Evolutionary conservation across 2,888 invertebrate species (phyloP).

Genomic region (Habroteleia sp.): DNA sequence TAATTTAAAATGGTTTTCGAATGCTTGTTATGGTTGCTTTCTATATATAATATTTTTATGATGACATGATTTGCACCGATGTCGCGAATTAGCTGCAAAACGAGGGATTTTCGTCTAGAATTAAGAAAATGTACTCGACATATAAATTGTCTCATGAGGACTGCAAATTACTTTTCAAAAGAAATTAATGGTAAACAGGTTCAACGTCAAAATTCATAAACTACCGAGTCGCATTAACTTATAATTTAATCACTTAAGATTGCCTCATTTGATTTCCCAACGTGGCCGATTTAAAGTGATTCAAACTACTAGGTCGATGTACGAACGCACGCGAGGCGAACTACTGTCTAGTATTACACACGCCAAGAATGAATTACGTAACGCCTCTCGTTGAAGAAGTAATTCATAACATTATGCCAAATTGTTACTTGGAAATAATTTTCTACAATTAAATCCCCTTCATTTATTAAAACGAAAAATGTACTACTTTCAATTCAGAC

Average conservation of each 20-base stretch:
- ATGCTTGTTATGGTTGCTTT: no score
- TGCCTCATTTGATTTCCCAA: conserved; percentile 62
- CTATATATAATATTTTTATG: no score
- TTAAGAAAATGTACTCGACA: neutral
- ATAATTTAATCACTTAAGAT: conserved; percentile 48
- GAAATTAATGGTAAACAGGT: conserved; percentile 33
- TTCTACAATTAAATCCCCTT: no score
- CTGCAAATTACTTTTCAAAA: no score
- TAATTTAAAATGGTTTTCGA: no score
- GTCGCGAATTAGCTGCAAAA: conserved; percentile 25
- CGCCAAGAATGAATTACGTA: conserved; percentile 61
- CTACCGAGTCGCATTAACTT: conserved; percentile 25
- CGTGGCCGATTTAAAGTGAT: conserved; percentile 59
- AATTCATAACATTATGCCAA: conserved; percentile 42
- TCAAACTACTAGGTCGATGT: conserved; percentile 62
- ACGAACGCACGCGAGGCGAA: conserved; percentile 56
- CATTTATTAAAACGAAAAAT: no score
- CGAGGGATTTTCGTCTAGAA: conserved; percentile 49
- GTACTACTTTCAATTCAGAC: no score
- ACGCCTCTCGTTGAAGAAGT: conserved; percentile 25
- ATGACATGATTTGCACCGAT: no score
- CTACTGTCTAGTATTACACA: conserved; percentile 55
- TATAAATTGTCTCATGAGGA: no score
- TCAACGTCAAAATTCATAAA: conserved; percentile 26
- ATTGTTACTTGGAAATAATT: no score